Evolutionary conservation across 2,888 invertebrate genomes (phyloP).

Genomic region (Strigamia maritima): DNA sequence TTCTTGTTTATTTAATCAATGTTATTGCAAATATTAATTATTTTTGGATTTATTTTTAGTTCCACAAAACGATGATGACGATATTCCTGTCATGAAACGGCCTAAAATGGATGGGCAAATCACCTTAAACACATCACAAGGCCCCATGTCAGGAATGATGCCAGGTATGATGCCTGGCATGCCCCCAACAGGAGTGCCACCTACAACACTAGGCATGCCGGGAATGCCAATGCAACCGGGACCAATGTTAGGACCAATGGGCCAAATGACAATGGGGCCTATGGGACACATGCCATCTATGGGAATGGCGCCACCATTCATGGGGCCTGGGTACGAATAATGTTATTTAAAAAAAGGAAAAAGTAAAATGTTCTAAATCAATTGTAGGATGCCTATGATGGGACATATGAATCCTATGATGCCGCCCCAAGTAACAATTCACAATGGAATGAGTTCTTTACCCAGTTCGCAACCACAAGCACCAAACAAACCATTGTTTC

Average conservation of each 20-base stretch:
- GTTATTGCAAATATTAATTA: not conserved
- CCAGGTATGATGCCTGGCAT: slow-evolving; percentile 40
- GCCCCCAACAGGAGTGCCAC: slow-evolving; percentile 42
- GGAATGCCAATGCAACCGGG: slow-evolving; percentile 55
- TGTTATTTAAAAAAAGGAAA: not conserved
- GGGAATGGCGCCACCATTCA: slow-evolving; percentile 50
- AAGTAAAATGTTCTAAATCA: not conserved
- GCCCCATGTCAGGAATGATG: slow-evolving; percentile 41
- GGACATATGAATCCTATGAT: slow-evolving; percentile 48
- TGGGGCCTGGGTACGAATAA: slow-evolving; percentile 43
- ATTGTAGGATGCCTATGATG: slow-evolving; percentile 42
- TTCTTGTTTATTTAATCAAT: not conserved
- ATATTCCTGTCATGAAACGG: not conserved
- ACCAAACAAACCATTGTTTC: slow-evolving; percentile 71
- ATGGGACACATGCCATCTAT: slow-evolving; percentile 54
- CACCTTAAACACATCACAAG: slow-evolving; percentile 6
- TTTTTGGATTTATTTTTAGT: not conserved
- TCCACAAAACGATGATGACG: slow-evolving; percentile 38
- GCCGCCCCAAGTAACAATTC: slow-evolving; percentile 44
- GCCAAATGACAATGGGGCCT: slow-evolving; percentile 56
- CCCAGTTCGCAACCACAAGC: not conserved
- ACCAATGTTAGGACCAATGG: slow-evolving; percentile 48
- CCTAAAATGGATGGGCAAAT: not conserved
- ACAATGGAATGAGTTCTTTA: slow-evolving; percentile 41
- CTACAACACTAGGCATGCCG: slow-evolving; percentile 45